Base-by-base conservation (phyloP, 2,113 vertebrate species). In the Ciconia stormi region DNA sequence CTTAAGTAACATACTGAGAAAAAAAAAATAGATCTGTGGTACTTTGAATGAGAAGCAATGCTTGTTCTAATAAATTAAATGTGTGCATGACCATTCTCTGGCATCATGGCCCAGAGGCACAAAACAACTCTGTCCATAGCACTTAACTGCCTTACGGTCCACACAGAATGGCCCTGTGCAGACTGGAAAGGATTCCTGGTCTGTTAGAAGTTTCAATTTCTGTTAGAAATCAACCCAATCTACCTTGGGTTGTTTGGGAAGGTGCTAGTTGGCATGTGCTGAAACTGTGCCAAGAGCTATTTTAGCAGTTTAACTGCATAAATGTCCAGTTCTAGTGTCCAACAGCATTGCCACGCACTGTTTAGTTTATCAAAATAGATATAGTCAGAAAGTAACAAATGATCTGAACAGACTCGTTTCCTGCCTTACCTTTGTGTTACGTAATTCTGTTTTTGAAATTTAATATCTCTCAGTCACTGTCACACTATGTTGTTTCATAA, bases 351-450 rank as follows among this genome's bases (percentile, higher is more conserved):
- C 62, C 25, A 25, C 27, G 38, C 29, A 3, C 3, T 42, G 30
- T 47, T 55, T 22, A 21, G 20, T 55, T 89, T 53, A 36, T 74
- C 9, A 10, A 73, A 92, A 44, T 16, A 32, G 15, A 14, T 42
- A 10, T 1, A 38, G 36, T 50, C 32, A 36, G 38, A 62, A 85
- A 26, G 29, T 72, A 77, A 27, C 32, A 76, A 62, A 55, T 34
- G 0, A 11, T 27, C 16, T 36, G n/a, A 59, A 69, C 11, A 30
- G 19, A 18, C 38, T 78, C 0, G 0, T 65, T 88, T 92, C 53
- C 40, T 69, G 15, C 59, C 25, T 61, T 78, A 12, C 21, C 13
- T 73, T 88, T 89, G 19, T 52, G 9, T 72, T 63, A 26, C 0
- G 3, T n/a, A 38, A 21, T 70, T 82, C 36, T 76, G n/a, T 0